phyloP scores from a whole-genome alignment of 2,888 invertebrate species.

The Pemphredon lugubris region DNA sequence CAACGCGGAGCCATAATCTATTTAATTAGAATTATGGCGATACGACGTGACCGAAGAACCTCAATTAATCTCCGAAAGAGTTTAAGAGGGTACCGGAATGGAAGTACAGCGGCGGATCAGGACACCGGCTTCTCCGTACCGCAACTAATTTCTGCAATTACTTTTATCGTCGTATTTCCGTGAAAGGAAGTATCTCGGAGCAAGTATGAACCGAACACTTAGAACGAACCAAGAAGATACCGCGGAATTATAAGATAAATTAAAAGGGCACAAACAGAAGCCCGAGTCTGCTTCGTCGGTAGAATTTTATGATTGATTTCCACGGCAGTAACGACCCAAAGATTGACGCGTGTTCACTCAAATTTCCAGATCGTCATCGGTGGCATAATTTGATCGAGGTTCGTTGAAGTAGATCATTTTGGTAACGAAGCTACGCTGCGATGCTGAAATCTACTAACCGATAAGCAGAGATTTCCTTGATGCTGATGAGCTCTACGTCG shows the following conservation, averaged over 20 bases:
- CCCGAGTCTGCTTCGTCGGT: background rate
- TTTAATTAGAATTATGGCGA: conserved; percentile 69
- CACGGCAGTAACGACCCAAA: too few species aligned
- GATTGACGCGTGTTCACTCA: background rate
- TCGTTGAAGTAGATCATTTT: too few species aligned
- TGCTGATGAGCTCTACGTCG: conserved; percentile 76
- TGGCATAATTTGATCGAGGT: background rate
- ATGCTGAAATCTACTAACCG: too few species aligned
- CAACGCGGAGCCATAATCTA: conserved; percentile 50
- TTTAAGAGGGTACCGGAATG: conserved; percentile 25
- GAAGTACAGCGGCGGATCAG: conserved; percentile 20
- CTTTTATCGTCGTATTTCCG: conserved; percentile 35
- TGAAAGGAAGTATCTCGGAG: background rate
- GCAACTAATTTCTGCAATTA: conserved; percentile 52
- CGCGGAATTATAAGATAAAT: conserved; percentile 13
- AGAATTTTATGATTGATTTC: background rate
- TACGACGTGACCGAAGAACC: conserved; percentile 61
- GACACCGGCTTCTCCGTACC: conserved; percentile 2
- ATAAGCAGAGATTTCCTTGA: conserved; percentile 75
- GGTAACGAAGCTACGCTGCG: too few species aligned
- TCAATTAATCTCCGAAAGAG: conserved; percentile 61
- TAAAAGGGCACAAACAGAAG: background rate
- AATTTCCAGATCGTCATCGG: background rate
- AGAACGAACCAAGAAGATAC: conserved; percentile 15
- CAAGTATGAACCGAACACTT: conserved; percentile 16